phyloP scores from a whole-genome alignment of 2,113 vertebrate genomes.

The Leucosticte australis region DNA sequence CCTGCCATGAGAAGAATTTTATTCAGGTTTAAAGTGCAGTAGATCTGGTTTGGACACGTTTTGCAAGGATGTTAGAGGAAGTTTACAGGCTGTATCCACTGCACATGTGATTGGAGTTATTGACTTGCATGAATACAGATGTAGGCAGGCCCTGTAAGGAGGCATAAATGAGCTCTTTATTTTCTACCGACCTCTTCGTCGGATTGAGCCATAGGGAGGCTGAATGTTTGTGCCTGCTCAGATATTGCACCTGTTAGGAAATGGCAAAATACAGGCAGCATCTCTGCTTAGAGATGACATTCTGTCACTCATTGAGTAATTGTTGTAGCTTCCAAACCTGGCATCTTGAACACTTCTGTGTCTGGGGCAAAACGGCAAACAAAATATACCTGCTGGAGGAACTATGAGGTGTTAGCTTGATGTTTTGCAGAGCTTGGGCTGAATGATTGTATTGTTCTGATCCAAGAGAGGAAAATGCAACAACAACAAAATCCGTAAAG shows the following conservation, averaged over 20 bases:
- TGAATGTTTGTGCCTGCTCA: neutral
- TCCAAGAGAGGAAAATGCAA: neutral
- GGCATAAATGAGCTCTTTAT: neutral
- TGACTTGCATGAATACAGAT: neutral
- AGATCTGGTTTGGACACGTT: neutral
- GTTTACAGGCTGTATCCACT: neutral
- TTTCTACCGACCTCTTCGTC: rapidly evolving
- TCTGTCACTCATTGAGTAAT: neutral
- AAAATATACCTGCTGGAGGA: neutral
- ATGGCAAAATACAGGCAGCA: neutral
- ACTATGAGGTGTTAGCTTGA: neutral
- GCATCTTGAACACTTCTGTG: neutral
- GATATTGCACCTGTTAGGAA: neutral
- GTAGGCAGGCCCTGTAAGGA: neutral
- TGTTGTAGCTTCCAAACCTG: neutral
- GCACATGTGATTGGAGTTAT: rapidly evolving
- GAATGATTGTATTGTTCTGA: neutral
- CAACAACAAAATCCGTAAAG: neutral
- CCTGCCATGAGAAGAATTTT: neutral
- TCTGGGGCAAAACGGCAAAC: neutral
- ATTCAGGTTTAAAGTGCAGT: neutral
- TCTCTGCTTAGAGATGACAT: neutral
- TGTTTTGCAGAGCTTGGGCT: neutral
- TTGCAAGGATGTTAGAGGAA: neutral
- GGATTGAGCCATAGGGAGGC: neutral